Evolutionary conservation across 2,797 vertebrate genomes (phyloP).

Genomic region (Microhierax caerulescens): DNA sequence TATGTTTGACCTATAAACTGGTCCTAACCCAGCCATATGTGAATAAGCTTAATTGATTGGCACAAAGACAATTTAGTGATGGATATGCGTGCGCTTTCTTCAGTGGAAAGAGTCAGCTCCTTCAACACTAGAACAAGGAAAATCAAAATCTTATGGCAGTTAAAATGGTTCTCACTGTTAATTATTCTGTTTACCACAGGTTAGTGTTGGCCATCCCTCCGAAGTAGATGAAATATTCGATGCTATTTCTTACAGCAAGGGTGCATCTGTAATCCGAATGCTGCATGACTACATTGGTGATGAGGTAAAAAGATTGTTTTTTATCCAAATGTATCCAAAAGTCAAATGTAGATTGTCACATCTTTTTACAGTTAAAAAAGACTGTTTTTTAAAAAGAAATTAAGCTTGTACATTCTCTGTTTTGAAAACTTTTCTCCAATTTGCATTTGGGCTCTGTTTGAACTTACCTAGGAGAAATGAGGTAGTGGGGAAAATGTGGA

Average conservation of each 20-base stretch:
- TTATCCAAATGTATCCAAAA: no score
- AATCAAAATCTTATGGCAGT: not conserved
- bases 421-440: not conserved
- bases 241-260: conserved; percentile 99
- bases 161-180: not conserved
- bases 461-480: not conserved
- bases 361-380: not conserved
- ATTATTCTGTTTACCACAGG: conserved; percentile 74
- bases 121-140: not conserved
- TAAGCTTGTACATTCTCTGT: accelerated
- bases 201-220: conserved; percentile 94
- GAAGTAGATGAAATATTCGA: conserved; percentile 99
- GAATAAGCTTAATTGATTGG: not conserved
- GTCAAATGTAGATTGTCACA: not conserved
- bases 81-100: not conserved
- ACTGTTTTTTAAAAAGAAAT: accelerated
- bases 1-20: not conserved
- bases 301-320: conserved; percentile 79
- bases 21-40: not conserved
- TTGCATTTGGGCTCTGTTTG: not conserved
- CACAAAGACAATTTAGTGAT: not conserved
- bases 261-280: conserved; percentile 98
- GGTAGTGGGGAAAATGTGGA: not conserved
- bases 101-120: not conserved
- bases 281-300: conserved; percentile 97